These are phyloP conservation scores for Octodon degus DNA, from an alignment of 2,113 vertebrate genomes.

Conservation along the genomic window DNA sequence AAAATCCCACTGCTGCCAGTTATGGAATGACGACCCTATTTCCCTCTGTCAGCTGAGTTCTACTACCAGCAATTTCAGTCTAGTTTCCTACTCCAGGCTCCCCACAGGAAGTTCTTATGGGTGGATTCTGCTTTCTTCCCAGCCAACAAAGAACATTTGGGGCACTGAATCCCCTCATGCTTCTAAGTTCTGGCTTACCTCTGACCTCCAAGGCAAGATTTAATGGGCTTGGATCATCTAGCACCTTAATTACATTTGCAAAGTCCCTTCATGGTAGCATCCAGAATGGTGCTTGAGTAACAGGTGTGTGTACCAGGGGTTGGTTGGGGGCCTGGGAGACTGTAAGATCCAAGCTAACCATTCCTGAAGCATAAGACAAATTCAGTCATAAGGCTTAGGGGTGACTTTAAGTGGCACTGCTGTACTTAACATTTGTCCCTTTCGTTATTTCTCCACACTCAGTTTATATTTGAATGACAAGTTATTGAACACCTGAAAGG, in stretches of 20 bases:
- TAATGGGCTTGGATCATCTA: neutral
- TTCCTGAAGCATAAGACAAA: neutral
- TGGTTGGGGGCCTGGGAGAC: neutral
- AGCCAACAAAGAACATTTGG: neutral
- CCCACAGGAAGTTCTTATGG: neutral
- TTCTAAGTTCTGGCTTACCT: constrained; percentile 20
- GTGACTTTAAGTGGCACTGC: neutral
- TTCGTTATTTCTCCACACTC: constrained; percentile 53
- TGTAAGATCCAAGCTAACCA: neutral
- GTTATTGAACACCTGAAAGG: constrained; percentile 59
- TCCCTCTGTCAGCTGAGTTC: neutral
- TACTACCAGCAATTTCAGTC: neutral
- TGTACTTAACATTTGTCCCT: constrained; percentile 39
- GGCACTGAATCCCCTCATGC: neutral
- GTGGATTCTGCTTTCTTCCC: neutral
- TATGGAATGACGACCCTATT: neutral
- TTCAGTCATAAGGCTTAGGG: neutral
- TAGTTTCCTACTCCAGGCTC: neutral
- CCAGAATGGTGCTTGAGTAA: neutral
- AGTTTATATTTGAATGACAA: constrained; percentile 64
- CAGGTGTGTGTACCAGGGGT: neutral
- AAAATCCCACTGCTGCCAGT: neutral
- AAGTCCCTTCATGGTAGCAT: neutral
- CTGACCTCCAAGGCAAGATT: neutral
- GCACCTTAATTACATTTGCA: constrained; percentile 28